These are phyloP conservation scores for Eledone cirrhosa DNA, from an alignment of 2,888 invertebrate genomes.

Conservation along the genomic window DNA sequence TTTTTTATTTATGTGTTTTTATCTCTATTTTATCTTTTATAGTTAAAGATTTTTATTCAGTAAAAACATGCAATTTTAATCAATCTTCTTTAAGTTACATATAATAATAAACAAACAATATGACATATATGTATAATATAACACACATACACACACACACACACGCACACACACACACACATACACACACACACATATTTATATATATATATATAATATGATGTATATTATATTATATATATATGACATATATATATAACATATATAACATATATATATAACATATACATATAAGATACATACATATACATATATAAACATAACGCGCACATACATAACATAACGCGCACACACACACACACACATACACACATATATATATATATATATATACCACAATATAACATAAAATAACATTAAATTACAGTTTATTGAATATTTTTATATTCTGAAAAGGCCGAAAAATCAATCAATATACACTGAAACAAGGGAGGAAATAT, in stretches of 20 bases:
- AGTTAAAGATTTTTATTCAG: too few species aligned
- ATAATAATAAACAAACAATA: not conserved
- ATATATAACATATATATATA: not conserved
- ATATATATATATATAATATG: not conserved
- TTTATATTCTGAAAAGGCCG: not conserved
- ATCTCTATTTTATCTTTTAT: too few species aligned
- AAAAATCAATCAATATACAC: slow-evolving; percentile 9
- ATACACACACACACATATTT: not conserved
- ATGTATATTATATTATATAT: not conserved
- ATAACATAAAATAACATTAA: not conserved
- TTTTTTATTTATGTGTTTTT: too few species aligned
- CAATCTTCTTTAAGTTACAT: too few species aligned
- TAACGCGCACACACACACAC: not conserved
- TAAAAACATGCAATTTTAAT: too few species aligned
- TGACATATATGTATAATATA: not conserved
- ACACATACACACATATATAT: not conserved
- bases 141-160: not conserved
- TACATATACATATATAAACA: not conserved
- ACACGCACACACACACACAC: not conserved
- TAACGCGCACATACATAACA: not conserved
- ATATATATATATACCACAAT: not conserved
- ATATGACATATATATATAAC: not conserved
- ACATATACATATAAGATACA: not conserved
- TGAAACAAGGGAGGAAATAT: too few species aligned
- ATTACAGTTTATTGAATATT: not conserved